Percentiles rank a stretch among this genome's conserved stretches.
phyloP scores from a whole-genome alignment of 1,140 invertebrate species.

The Aphelenchoides besseyi region DNA sequence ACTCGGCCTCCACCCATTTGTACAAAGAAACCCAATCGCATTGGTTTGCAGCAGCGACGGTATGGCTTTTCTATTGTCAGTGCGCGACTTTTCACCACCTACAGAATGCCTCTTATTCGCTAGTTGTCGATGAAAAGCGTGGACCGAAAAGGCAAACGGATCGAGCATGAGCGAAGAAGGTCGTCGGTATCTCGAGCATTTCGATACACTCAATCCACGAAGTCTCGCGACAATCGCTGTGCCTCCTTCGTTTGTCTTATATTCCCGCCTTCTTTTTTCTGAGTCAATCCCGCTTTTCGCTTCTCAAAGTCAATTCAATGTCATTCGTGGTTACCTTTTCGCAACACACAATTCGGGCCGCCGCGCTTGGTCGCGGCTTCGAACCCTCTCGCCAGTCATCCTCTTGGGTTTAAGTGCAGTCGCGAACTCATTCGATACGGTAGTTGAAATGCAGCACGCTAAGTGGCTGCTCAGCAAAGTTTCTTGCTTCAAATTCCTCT shows the following conservation, averaged over 20 bases:
- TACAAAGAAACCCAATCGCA: not conserved
- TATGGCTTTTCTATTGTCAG: not conserved
- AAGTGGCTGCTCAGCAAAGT: not conserved
- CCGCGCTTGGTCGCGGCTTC: not conserved
- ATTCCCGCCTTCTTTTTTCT: not conserved
- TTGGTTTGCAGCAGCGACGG: too few relatives aligned
- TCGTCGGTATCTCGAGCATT: not conserved
- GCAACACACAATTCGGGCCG: not conserved
- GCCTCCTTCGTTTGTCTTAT: not conserved
- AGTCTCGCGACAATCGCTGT: not conserved
- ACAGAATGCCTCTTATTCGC: not conserved
- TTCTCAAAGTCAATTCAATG: not conserved
- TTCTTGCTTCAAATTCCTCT: too few relatives aligned
- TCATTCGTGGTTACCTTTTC: not conserved
- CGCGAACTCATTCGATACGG: not conserved
- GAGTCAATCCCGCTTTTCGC: conserved; percentile 5
- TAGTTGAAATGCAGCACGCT: not conserved
- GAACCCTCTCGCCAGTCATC: not conserved
- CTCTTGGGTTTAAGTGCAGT: not conserved
- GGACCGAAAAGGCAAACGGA: not conserved
- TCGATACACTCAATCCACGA: not conserved
- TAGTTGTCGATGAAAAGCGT: not conserved
- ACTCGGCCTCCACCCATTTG: not conserved
- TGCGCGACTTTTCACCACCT: not conserved
- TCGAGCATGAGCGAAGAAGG: not conserved